Percentiles rank a stretch among this genome's conserved stretches.
Conservation (phyloP, 2,113 vertebrate species). For the Engystomops pustulosus region DNA sequence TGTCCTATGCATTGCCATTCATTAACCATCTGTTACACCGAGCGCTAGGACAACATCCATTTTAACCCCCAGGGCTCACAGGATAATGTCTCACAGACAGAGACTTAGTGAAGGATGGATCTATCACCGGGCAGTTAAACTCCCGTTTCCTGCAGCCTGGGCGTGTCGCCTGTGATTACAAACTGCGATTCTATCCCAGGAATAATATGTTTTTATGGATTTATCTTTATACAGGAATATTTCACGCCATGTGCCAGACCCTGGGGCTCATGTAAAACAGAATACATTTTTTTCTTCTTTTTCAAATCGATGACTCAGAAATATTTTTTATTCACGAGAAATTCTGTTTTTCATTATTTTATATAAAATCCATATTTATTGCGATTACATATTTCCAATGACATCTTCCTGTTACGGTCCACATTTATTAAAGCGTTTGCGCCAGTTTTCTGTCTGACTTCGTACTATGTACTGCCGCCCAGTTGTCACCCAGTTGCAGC, state of each 20-base stretch:
- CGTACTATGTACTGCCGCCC: no score
- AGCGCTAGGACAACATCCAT: conserved; percentile 9
- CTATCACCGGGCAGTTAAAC: conserved; percentile 54
- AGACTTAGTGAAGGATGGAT: conserved; percentile 49
- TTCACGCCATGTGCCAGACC: conserved; percentile 7
- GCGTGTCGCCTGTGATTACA: conserved; percentile 53
- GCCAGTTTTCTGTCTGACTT: no score
- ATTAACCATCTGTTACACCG: conserved; percentile 26
- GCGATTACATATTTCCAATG: not conserved
- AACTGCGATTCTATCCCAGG: conserved; percentile 52
- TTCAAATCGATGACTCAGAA: not conserved
- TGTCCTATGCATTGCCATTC: conserved; percentile 6
- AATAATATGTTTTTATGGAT: conserved; percentile 53
- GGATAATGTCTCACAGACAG: conserved; percentile 16
- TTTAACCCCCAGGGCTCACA: conserved; percentile 37
- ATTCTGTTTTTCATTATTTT: not conserved
- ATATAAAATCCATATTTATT: not conserved
- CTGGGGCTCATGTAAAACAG: conserved; percentile 1
- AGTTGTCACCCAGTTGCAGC: no score
- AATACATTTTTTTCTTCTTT: conserved; percentile 1
- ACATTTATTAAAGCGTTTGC: no score
- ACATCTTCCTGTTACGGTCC: no score
- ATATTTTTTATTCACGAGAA: not conserved
- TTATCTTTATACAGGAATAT: conserved; percentile 46
- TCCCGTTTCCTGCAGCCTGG: conserved; percentile 52